Evolutionary conservation across 2,888 invertebrate genomes (phyloP).

Genomic region (Xanthorhoe designata): DNA sequence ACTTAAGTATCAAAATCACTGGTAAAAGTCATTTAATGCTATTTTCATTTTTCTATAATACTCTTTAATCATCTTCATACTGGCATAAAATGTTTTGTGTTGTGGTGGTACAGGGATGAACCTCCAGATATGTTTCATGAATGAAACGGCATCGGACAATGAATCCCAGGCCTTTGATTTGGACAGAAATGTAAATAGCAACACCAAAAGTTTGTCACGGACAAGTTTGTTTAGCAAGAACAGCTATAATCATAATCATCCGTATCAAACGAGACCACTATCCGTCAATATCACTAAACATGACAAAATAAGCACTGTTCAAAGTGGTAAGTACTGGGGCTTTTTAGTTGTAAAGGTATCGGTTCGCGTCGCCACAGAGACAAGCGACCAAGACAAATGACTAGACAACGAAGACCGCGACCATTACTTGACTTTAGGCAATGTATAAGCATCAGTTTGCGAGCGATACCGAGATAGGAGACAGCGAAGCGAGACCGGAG

Average conservation of each 20-base stretch:
- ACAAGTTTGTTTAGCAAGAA: slow-evolving; percentile 78
- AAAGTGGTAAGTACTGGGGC: slow-evolving; percentile 71
- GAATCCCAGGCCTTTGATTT: slow-evolving; percentile 92
- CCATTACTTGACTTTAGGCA: too few relatives aligned
- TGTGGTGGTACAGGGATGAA: slow-evolving; percentile 90
- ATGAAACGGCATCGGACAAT: slow-evolving; percentile 94
- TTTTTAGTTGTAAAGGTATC: slow-evolving; percentile 23
- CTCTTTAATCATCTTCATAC: slow-evolving; percentile 37
- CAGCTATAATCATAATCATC: slow-evolving; percentile 78
- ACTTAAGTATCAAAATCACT: slow-evolving; percentile 3
- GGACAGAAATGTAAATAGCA: slow-evolving; percentile 81
- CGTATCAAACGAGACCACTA: slow-evolving; percentile 79
- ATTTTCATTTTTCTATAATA: slow-evolving; percentile 47
- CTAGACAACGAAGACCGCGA: too few relatives aligned
- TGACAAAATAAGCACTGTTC: slow-evolving; percentile 74
- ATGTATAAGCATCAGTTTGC: too few relatives aligned
- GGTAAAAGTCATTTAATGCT: slow-evolving; percentile 24
- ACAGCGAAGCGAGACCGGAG: too few relatives aligned
- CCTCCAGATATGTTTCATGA: slow-evolving; percentile 98
- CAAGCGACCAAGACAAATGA: too few relatives aligned
- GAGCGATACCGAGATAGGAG: too few relatives aligned
- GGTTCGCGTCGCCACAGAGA: too few relatives aligned
- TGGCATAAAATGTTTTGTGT: slow-evolving; percentile 47
- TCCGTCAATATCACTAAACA: slow-evolving; percentile 79
- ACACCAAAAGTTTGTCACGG: slow-evolving; percentile 72